Conservation (phyloP, 2,113 vertebrate species). For the Archocentrus centrarchus region DNA sequence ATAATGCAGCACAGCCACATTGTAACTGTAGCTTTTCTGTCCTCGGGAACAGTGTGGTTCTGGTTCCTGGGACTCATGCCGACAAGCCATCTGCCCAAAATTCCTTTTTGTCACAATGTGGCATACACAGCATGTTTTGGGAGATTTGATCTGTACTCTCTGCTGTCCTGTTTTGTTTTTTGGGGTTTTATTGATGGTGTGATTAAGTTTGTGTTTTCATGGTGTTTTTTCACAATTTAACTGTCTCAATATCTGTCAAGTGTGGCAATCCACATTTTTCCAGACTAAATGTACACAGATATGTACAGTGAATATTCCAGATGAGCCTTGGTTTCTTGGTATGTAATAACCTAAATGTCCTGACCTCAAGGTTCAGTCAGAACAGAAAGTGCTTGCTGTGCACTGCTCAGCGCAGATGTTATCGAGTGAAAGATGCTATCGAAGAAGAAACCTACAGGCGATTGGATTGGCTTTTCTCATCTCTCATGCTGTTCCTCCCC, state of each 20-base stretch:
- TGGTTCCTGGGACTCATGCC: slow-evolving; percentile 46
- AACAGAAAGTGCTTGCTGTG: slow-evolving; percentile 42
- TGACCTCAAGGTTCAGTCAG: slow-evolving; percentile 52
- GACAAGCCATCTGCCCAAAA: slow-evolving; percentile 56
- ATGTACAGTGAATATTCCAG: neutral
- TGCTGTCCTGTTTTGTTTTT: slow-evolving; percentile 3
- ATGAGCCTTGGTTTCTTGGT: slow-evolving; percentile 3
- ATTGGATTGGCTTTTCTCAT: slow-evolving; percentile 38
- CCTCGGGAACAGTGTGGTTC: slow-evolving; percentile 25
- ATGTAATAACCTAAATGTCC: slow-evolving; percentile 37
- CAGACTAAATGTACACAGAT: neutral
- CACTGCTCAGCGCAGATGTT: slow-evolving; percentile 39
- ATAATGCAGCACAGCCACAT: slow-evolving; percentile 40
- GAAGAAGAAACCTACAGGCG: neutral
- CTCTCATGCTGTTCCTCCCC: slow-evolving; percentile 36
- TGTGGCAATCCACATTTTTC: neutral
- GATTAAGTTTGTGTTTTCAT: slow-evolving; percentile 19
- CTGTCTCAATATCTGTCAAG: slow-evolving; percentile 1
- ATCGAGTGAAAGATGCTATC: slow-evolving; percentile 44
- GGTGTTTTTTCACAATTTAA: slow-evolving; percentile 8
- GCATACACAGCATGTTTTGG: neutral
- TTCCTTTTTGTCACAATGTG: slow-evolving; percentile 31
- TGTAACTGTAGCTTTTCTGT: slow-evolving; percentile 45
- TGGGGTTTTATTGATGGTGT: neutral
- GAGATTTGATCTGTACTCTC: slow-evolving; percentile 3